These are phyloP conservation scores for Poeciliopsis occidentalis DNA, from an alignment of 2,113 vertebrate genomes.

Conservation along the genomic window DNA sequence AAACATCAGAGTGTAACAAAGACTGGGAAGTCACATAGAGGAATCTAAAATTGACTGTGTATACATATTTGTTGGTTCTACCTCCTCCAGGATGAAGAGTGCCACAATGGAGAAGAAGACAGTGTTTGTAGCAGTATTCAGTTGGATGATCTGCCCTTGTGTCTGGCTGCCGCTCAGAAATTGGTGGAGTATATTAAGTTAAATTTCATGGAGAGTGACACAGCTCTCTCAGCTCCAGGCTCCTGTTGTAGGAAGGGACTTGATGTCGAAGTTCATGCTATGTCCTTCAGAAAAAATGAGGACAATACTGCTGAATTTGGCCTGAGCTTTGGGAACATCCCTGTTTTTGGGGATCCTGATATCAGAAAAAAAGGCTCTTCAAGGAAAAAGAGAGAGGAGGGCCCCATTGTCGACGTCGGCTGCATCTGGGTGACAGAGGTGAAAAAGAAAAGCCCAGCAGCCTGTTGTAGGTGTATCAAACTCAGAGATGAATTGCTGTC, in stretches of 20 bases:
- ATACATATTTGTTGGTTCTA: background rate
- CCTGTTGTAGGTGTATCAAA: conserved; percentile 86
- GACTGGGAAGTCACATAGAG: too few relatives aligned
- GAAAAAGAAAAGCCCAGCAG: conserved; percentile 89
- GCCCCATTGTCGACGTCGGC: conserved; percentile 89
- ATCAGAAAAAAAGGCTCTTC: conserved; percentile 86
- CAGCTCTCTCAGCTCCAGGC: conserved; percentile 9
- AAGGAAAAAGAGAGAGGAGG: conserved; percentile 83
- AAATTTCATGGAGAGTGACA: conserved; percentile 86
- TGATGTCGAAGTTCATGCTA: conserved; percentile 87
- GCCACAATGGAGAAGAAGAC: conserved; percentile 33
- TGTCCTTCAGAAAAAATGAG: conserved; percentile 84
- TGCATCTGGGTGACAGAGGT: conserved; percentile 97
- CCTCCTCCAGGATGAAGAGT: conserved; percentile 28
- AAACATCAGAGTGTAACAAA: too few relatives aligned
- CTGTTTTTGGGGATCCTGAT: conserved; percentile 91
- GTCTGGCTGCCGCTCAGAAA: conserved; percentile 89
- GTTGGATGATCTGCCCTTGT: conserved; percentile 77
- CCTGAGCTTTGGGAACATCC: conserved; percentile 94
- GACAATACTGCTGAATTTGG: conserved; percentile 84
- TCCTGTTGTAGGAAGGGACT: conserved; percentile 45
- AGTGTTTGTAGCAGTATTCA: conserved; percentile 21
- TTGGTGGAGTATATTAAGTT: conserved; percentile 93
- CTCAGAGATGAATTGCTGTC: conserved; percentile 94
- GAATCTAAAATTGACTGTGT: too few relatives aligned